Evolutionary conservation across 2,113 vertebrate species (phyloP).

Genomic region (Coreoperca whiteheadi): DNA sequence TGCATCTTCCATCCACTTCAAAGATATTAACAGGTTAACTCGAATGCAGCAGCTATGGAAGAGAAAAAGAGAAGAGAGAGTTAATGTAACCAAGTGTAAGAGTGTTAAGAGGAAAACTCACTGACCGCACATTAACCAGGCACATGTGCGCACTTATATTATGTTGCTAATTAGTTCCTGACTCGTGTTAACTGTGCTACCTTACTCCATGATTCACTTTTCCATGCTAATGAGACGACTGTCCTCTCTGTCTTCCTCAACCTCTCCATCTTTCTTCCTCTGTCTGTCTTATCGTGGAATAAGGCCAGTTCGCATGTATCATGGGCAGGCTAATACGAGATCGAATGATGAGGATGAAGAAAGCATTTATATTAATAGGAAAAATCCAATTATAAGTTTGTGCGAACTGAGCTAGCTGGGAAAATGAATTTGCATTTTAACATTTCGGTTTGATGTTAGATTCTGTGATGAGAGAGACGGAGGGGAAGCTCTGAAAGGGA

Average conservation of each 20-base stretch:
- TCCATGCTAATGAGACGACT: constrained; percentile 91
- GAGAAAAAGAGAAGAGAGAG: not conserved
- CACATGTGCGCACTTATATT: constrained; percentile 88
- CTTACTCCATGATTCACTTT: constrained; percentile 89
- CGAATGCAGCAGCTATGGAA: constrained; percentile 16
- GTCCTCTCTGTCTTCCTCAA: constrained; percentile 69
- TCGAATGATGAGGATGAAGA: constrained; percentile 74
- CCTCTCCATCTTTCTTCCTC: constrained; percentile 23
- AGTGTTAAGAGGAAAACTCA: constrained; percentile 78
- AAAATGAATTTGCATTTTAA: constrained; percentile 80
- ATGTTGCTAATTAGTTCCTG: constrained; percentile 92
- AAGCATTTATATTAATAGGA: constrained; percentile 77
- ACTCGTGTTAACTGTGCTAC: constrained; percentile 89
- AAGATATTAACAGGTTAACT: constrained; percentile 9
- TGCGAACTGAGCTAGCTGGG: constrained; percentile 67
- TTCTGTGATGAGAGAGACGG: constrained; percentile 66
- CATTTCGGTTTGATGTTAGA: constrained; percentile 80
- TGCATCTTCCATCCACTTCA: not conserved
- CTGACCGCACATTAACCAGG: constrained; percentile 87
- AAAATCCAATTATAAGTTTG: constrained; percentile 86
- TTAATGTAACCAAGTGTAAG: constrained; percentile 41
- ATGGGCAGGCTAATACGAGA: constrained; percentile 57
- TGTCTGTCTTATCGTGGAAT: constrained; percentile 40
- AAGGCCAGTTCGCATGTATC: constrained; percentile 55
- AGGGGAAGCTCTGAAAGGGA: constrained; percentile 47